Base-by-base conservation (phyloP, 2,113 vertebrate genomes). In the Mesoclemmys tuberculata region DNA sequence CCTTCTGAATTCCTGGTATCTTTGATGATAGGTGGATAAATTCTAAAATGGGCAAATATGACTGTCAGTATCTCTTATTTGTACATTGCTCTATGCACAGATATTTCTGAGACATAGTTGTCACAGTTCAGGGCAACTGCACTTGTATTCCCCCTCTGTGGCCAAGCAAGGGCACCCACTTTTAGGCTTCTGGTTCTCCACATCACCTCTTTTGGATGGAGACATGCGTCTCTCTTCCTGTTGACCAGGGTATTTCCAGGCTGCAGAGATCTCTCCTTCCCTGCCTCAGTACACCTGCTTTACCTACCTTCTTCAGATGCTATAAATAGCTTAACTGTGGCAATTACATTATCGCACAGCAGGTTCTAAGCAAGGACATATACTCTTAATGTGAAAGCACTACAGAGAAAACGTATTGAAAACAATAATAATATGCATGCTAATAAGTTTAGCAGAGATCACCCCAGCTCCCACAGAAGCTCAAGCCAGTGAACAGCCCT, bases 41-140 rank as follows among this genome's bases (percentile, higher is more conserved):
- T 90, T 90, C 87, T 91, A 92, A 93, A 97, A 90, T 54, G 51
- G 79, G 85, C 27, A 94, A 31, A 85, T 84, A 5, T 84, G 92
- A 74, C 79, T 10, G 8, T 90, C 89, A 90, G 2, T 82, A 80
- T 89, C 51, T 92, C 71, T 71, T 92, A 24, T 85, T 12, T 13
- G 31, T 71, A 71, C 77, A 56, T 84, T 52, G 80, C 24, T 77
- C 89, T 91, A 80, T 64, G 12, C 35, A 78, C 0, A 0, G 35
- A 52, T 41, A 82, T 90, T 92, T 97, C 85, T 88, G 16, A 88
- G 90, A 49, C 84, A 44, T 58, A 68, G 64, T 68, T n/a, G 64
- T n/a, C 64, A 19, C 35, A 68, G 64, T 68, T 68, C 18, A 35
- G 35, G 3, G 4, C 35, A 71, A n/a, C 64, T 71, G 64, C n/a